Base-by-base conservation (phyloP, 2,797 vertebrate genomes). In the Onychomys leucogaster region DNA sequence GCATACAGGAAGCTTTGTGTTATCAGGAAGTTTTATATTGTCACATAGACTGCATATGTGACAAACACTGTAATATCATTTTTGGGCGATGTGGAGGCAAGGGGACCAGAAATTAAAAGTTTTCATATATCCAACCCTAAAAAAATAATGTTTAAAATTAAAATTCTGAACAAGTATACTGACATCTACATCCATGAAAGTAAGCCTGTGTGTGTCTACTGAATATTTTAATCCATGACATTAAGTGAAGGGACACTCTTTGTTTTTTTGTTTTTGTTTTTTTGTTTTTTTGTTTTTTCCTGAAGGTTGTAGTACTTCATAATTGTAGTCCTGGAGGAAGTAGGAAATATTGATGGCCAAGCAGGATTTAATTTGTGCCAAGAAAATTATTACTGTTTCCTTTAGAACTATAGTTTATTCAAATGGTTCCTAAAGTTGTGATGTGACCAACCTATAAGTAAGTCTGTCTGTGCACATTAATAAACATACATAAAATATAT, bases 391-490 rank as follows among this genome's bases (percentile, higher is more conserved):
- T 96, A 91, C 3, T 89, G 0, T 21, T 78, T 82, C 49, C 83
- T 94, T 78, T 82, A 55, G 12, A 95, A 19, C 32, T 61, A 55
- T 34, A 76, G 77, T 82, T 87, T 46, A 95, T 92, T 86, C 55
- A 73, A 97, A 25, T 41, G 32, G 69, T 93, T 92, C 57, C 57
- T 4, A 94, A 92, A 57, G 21, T n/a, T 96, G 88, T 29, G 93
- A 13, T 90, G 9, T 81, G 82, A 94, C 83, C 8, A 95, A 52
- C 7, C 32, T 57, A 81, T 37, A 63, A 89, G 80, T 73, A 80
- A 86, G 75, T 65, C 10, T 9, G 11, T 49, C 52, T 43, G 21
- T 55, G 13, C 6, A 55, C 12, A 37, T 27, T 27, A 71, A 27
- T n/a, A 37, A 27, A 19, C 46, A 69, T 37, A 37, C 19, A 71